These are phyloP conservation scores for Scaptomyza graminum DNA, from an alignment of 1,140 invertebrate species.

Conservation along the genomic window DNA sequence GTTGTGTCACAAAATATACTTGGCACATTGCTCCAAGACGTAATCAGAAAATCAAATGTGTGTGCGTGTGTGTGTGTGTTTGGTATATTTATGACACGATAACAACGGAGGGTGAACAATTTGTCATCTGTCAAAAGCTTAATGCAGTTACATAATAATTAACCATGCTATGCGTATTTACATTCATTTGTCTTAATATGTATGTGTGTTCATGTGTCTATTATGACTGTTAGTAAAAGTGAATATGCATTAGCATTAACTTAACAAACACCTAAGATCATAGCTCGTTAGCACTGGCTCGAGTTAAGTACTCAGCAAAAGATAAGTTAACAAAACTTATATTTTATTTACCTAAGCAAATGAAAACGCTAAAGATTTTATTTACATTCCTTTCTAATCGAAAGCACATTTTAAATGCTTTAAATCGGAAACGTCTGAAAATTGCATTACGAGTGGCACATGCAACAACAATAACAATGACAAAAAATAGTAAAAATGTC, in stretches of 20 bases:
- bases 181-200: background rate
- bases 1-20: slow-evolving; percentile 72
- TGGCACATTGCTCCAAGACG: slow-evolving; percentile 32
- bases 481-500: slow-evolving; percentile 21
- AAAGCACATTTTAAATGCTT: slow-evolving; percentile 5
- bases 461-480: background rate
- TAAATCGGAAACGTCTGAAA: background rate
- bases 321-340: background rate
- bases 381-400: background rate
- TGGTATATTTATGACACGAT: slow-evolving; percentile 23
- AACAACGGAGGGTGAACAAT: slow-evolving; percentile 49
- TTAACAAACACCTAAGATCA: slow-evolving; percentile 15
- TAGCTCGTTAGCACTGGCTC: slow-evolving; percentile 10
- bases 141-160: slow-evolving; percentile 78
- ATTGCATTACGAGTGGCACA: background rate
- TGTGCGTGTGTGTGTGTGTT: background rate
- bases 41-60: slow-evolving; percentile 16
- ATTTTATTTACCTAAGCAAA: background rate
- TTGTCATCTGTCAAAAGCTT: slow-evolving; percentile 75
- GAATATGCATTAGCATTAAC: slow-evolving; percentile 21
- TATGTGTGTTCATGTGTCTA: background rate
- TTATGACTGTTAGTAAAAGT: background rate
- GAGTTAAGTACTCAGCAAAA: background rate
- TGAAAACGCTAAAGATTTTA: background rate
- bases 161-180: slow-evolving; percentile 40